Evolutionary conservation across 2,888 invertebrate species (phyloP).

Genomic region (Iphiclides podalirius): DNA sequence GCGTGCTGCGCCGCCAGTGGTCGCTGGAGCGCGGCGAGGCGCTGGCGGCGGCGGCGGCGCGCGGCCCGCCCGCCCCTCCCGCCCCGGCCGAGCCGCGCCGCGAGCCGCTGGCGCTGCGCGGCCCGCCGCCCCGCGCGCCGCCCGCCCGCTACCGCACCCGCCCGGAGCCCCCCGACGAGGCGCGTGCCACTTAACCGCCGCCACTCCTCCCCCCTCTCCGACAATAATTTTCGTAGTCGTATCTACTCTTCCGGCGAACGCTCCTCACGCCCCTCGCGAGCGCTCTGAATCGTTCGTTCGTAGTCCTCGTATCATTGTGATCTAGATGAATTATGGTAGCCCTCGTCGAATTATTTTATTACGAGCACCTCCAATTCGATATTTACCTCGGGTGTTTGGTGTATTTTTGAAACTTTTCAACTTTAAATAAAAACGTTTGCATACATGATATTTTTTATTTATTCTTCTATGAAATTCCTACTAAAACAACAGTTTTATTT

Average conservation of each 20-base stretch:
- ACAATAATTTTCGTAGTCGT: constrained; percentile 67
- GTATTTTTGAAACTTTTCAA: constrained; percentile 60
- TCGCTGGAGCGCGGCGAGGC: constrained; percentile 65
- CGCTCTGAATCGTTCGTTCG: constrained; percentile 32
- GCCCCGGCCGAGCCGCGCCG: no score
- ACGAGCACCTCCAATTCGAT: constrained; percentile 43
- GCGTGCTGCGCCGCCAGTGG: constrained; percentile 61
- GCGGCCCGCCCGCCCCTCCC: constrained; percentile 30
- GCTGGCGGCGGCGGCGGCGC: constrained; percentile 50
- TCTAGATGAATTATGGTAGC: constrained; percentile 33
- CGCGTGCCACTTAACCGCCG: constrained; percentile 19
- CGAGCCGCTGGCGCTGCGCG: constrained; percentile 31
- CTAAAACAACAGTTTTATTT: no score
- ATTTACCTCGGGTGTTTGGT: constrained; percentile 49
- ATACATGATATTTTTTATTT: no score
- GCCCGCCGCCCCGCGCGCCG: constrained; percentile 28
- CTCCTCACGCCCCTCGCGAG: constrained; percentile 18
- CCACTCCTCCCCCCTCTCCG: constrained; percentile 31
- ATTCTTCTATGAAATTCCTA: no score
- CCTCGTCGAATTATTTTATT: constrained; percentile 37
- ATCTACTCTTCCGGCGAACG: constrained; percentile 23
- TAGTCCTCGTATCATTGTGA: constrained; percentile 39
- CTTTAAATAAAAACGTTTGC: constrained; percentile 47
- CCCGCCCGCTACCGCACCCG: constrained; percentile 49
- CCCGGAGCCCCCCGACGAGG: constrained; percentile 28